Conservation (phyloP, 2,888 invertebrate genomes). For the Caenorhabditis drosophilae region DNA sequence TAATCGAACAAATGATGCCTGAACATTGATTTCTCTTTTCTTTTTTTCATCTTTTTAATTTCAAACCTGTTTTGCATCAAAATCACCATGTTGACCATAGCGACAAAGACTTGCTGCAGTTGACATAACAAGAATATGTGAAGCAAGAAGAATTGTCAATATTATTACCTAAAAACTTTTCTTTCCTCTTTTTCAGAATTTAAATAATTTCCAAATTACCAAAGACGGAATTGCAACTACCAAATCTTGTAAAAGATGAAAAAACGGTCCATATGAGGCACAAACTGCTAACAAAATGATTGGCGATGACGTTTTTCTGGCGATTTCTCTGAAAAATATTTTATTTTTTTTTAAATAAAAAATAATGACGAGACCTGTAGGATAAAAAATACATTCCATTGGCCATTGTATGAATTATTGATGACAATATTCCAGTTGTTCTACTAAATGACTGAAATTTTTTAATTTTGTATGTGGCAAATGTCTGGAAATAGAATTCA, state of each 20-base stretch:
- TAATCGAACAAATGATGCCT: slow-evolving; percentile 23
- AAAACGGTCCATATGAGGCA: slow-evolving; percentile 24
- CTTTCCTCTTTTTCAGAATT: background rate
- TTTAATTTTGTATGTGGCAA: too few species aligned
- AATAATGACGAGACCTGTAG: slow-evolving; percentile 9
- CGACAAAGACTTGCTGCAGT: slow-evolving; percentile 23
- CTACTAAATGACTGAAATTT: too few species aligned
- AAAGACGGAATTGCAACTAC: slow-evolving; percentile 33
- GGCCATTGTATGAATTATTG: slow-evolving; percentile 18
- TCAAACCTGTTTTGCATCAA: slow-evolving; percentile 21
- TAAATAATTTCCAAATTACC: background rate
- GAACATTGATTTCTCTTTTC: too few species aligned
- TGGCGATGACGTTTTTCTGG: slow-evolving; percentile 9
- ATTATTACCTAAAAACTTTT: slow-evolving; percentile 11
- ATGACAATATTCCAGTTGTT: slow-evolving; percentile 16
- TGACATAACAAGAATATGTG: slow-evolving; percentile 21
- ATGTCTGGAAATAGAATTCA: too few species aligned
- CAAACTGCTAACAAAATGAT: slow-evolving; percentile 12
- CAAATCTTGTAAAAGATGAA: slow-evolving; percentile 29
- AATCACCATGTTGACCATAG: slow-evolving; percentile 32
- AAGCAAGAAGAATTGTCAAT: slow-evolving; percentile 19
- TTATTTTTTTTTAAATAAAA: background rate
- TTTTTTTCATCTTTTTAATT: too few species aligned
- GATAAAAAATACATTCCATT: slow-evolving; percentile 29
- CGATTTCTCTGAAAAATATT: slow-evolving; percentile 21